These are phyloP conservation scores for Ips typographus DNA, from an alignment of 1,140 invertebrate species.

Conservation along the genomic window DNA sequence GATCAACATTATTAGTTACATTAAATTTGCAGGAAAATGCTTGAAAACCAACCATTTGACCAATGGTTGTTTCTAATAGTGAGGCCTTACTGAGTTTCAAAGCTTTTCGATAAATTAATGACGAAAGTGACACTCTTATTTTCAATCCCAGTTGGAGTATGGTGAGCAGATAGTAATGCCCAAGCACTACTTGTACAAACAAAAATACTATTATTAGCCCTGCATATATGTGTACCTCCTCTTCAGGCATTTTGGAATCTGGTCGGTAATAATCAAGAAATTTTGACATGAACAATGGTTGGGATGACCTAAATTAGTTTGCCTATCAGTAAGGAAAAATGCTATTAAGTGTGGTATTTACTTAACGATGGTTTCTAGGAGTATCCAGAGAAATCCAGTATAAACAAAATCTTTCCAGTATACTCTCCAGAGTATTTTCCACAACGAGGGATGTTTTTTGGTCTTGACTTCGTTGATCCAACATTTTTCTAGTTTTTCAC, in stretches of 20 bases:
- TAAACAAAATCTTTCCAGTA: slow-evolving; percentile 34
- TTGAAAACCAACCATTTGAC: slow-evolving; percentile 81
- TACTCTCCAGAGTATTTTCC: slow-evolving; percentile 37
- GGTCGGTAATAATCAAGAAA: slow-evolving; percentile 31
- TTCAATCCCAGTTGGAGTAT: slow-evolving; percentile 74
- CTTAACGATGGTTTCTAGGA: slow-evolving; percentile 39
- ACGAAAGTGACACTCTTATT: slow-evolving; percentile 74
- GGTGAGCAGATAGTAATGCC: slow-evolving; percentile 78
- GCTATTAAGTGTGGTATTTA: slow-evolving; percentile 41
- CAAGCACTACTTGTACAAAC: slow-evolving; percentile 63
- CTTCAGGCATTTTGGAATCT: slow-evolving; percentile 31
- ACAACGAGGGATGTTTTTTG: slow-evolving; percentile 44
- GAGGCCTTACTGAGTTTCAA: slow-evolving; percentile 62
- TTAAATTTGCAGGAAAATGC: slow-evolving; percentile 17
- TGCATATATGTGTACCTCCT: slow-evolving; percentile 68
- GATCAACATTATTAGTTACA: background rate
- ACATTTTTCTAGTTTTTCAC: slow-evolving; percentile 58
- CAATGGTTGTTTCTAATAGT: slow-evolving; percentile 72
- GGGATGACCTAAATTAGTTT: slow-evolving; percentile 8
- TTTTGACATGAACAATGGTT: slow-evolving; percentile 30
- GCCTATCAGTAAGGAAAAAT: background rate
- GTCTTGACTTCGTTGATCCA: slow-evolving; percentile 54
- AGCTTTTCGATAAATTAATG: slow-evolving; percentile 79
- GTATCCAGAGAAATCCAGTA: slow-evolving; percentile 29
- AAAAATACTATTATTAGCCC: slow-evolving; percentile 68